These are phyloP conservation scores for Malaclemys terrapin DNA, from an alignment of 2,113 vertebrate genomes.

Conservation along the genomic window DNA sequence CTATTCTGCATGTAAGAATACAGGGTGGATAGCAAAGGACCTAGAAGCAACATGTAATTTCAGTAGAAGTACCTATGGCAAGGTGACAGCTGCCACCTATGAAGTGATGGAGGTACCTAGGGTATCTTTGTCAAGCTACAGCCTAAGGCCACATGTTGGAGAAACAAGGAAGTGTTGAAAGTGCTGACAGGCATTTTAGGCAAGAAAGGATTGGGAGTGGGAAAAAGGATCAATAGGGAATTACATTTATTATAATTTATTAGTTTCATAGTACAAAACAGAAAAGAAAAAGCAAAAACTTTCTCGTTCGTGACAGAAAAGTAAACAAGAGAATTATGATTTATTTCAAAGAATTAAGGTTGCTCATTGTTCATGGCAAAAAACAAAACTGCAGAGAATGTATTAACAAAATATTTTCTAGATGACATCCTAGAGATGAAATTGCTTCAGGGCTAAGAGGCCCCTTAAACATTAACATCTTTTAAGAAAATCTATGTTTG, in stretches of 20 bases:
- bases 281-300: constrained; percentile 29
- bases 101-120: constrained; percentile 70
- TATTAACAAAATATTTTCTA: constrained; percentile 54
- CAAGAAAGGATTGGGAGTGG: constrained; percentile 62
- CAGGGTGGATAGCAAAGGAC: neutral
- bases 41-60: neutral
- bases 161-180: constrained; percentile 74
- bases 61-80: constrained; percentile 42
- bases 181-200: constrained; percentile 76
- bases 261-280: constrained; percentile 30
- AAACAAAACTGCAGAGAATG: neutral
- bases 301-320: constrained; percentile 57
- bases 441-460: constrained; percentile 35
- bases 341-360: constrained; percentile 56
- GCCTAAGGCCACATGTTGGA: constrained; percentile 79
- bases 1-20: neutral
- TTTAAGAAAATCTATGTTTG: constrained; percentile 35
- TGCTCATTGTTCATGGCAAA: constrained; percentile 57
- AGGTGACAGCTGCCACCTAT: constrained; percentile 73
- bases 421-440: constrained; percentile 25
- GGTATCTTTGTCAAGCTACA: constrained; percentile 75
- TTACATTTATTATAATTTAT: constrained; percentile 46
- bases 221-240: constrained; percentile 37
- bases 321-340: constrained; percentile 72
- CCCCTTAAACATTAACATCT: constrained; percentile 36